These are phyloP conservation scores for Tricholaema leucomelas DNA, from an alignment of 2,113 vertebrate species.

Conservation along the genomic window DNA sequence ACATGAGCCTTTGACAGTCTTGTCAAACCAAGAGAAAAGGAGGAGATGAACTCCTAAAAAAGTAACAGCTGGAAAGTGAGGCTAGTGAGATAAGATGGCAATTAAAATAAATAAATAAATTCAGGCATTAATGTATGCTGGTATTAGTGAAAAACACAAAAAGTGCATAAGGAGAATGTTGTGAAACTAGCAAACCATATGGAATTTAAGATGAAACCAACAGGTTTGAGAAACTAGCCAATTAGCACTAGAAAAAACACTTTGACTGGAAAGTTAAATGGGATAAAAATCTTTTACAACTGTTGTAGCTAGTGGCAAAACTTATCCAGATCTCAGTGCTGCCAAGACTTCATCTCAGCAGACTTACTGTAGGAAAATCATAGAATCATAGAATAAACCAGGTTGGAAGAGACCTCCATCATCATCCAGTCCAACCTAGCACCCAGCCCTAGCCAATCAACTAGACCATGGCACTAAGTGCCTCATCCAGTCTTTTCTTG, in stretches of 20 bases:
- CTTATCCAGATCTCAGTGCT: neutral
- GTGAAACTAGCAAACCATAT: neutral
- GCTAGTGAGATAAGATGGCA: slow-evolving; percentile 17
- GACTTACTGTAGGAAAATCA: neutral
- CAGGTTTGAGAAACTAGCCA: neutral
- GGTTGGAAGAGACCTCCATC: too few species aligned
- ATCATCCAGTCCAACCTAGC: too few species aligned
- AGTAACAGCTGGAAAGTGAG: slow-evolving; percentile 48
- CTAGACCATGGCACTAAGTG: too few species aligned
- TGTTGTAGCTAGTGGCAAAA: neutral
- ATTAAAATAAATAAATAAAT: neutral
- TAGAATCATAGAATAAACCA: too few species aligned
- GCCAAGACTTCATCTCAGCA: neutral
- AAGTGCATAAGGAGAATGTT: neutral
- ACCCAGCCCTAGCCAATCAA: too few species aligned
- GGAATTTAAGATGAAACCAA: slow-evolving; percentile 22
- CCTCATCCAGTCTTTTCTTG: too few species aligned
- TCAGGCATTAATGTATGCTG: neutral
- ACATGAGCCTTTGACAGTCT: slow-evolving; percentile 27
- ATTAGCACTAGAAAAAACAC: neutral
- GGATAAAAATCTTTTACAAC: neutral
- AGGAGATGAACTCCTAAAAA: slow-evolving; percentile 32
- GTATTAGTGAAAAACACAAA: neutral
- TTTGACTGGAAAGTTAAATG: neutral
- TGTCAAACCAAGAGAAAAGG: slow-evolving; percentile 28